phyloP scores from a whole-genome alignment of 2,797 vertebrate species.

The Pseudochromis fuscus region DNA sequence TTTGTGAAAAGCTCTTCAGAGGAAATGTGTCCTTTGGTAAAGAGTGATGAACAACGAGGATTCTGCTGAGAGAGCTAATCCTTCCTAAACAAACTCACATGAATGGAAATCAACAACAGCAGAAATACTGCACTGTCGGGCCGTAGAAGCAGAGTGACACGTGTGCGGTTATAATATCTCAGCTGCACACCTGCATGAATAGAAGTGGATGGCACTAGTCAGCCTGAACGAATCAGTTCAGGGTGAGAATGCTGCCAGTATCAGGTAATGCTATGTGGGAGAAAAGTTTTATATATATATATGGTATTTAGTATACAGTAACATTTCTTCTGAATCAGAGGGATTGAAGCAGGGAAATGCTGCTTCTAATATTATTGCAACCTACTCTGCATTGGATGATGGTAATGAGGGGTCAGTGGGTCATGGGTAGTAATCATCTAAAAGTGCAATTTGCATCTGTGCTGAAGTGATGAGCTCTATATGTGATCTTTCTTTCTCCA shows the following conservation, averaged over 20 bases:
- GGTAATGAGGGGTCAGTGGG: constrained; percentile 44
- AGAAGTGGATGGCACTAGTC: not conserved
- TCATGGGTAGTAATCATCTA: constrained; percentile 33
- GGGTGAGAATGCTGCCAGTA: not conserved
- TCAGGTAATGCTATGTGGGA: not conserved
- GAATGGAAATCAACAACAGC: too few species aligned
- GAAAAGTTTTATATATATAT: not conserved
- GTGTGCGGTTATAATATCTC: not conserved
- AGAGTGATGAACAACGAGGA: too few species aligned
- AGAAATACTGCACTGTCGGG: not conserved
- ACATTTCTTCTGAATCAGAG: not conserved
- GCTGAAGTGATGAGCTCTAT: not conserved
- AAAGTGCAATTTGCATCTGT: constrained; percentile 36
- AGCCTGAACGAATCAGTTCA: not conserved
- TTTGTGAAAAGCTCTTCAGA: too few species aligned
- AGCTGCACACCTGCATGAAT: not conserved
- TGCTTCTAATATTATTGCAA: not conserved
- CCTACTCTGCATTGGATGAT: constrained; percentile 15
- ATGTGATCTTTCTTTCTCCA: not conserved
- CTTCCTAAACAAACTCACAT: too few species aligned
- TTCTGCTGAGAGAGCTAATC: too few species aligned
- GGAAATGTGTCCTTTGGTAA: too few species aligned
- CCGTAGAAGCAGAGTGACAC: not conserved
- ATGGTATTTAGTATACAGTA: too few species aligned
- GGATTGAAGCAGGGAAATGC: not conserved